A percentile compares a stretch with the other conserved stretches of the same genome.
phyloP scores from a whole-genome alignment of 2,888 invertebrate genomes.

The Dilophus febrilis region DNA sequence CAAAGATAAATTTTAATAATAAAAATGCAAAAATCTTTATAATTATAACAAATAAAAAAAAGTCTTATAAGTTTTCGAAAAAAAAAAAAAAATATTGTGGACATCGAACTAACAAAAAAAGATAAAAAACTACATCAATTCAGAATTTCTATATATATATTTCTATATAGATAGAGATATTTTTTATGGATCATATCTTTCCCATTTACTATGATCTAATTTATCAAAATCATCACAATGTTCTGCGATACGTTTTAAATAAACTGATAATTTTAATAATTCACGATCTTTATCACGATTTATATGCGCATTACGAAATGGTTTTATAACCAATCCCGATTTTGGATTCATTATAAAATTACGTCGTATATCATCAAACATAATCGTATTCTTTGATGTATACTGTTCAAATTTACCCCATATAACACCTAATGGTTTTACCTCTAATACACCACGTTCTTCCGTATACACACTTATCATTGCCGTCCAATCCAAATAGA shows the following conservation, averaged over 20 bases:
- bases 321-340: conserved; percentile 75
- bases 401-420: conserved; percentile 92
- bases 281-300: conserved; percentile 74
- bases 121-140: too few species aligned
- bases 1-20: too few species aligned
- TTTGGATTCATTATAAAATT: conserved; percentile 97
- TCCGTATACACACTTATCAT: conserved; percentile 90
- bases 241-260: conserved; percentile 66
- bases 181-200: conserved; percentile 43
- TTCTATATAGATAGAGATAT: too few species aligned
- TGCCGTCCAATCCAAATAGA: conserved; percentile 77
- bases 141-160: too few species aligned
- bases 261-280: conserved; percentile 58
- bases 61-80: too few species aligned
- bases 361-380: conserved; percentile 91
- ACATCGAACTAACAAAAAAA: too few species aligned
- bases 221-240: conserved; percentile 64
- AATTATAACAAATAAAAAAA: too few species aligned
- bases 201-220: conserved; percentile 86
- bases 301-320: conserved; percentile 80
- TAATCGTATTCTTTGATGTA: conserved; percentile 81
- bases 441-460: conserved; percentile 83
- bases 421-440: conserved; percentile 89
- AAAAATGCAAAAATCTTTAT: too few species aligned
- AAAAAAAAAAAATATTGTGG: too few species aligned